phyloP scores from a whole-genome alignment of 2,888 invertebrate species.

The Lycaena phlaeas region DNA sequence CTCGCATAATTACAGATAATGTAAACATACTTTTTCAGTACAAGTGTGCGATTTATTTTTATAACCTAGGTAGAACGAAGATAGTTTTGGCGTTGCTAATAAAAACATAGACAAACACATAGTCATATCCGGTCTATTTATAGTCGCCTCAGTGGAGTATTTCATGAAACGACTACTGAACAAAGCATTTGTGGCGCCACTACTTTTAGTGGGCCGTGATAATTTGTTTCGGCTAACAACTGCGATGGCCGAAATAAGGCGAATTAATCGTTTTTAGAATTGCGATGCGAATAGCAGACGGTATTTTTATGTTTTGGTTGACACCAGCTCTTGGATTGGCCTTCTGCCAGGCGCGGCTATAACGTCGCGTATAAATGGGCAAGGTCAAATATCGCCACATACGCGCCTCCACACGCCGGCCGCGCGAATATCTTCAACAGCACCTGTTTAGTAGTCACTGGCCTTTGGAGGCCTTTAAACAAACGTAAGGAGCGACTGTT shows the following conservation, averaged over 20 bases:
- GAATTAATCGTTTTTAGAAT: slow-evolving; percentile 7
- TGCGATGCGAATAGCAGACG: slow-evolving; percentile 28
- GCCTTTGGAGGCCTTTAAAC: too few relatives aligned
- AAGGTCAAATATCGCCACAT: slow-evolving; percentile 66
- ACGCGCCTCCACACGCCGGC: slow-evolving; percentile 25
- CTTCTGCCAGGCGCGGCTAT: slow-evolving; percentile 43
- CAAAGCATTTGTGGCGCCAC: too few relatives aligned
- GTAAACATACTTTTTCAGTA: too few relatives aligned
- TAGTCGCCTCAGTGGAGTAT: neutral
- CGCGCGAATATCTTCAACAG: slow-evolving; percentile 12
- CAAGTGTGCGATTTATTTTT: slow-evolving; percentile 3
- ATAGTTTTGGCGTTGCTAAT: slow-evolving; percentile 1
- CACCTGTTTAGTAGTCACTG: too few relatives aligned
- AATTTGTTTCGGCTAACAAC: too few relatives aligned
- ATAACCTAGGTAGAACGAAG: neutral
- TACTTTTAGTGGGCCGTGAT: too few relatives aligned
- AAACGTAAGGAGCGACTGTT: neutral
- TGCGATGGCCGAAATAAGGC: slow-evolving; percentile 3
- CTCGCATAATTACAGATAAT: too few relatives aligned
- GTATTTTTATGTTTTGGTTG: slow-evolving; percentile 65
- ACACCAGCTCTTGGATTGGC: slow-evolving; percentile 55
- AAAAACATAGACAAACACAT: slow-evolving; percentile 1
- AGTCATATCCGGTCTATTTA: neutral
- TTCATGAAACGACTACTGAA: too few relatives aligned
- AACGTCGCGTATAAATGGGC: slow-evolving; percentile 56